Evolutionary conservation across 2,113 vertebrate genomes (phyloP), one percentile per base, ranked within the genome.

Genomic region (Lophochroa leadbeateri): DNA sequence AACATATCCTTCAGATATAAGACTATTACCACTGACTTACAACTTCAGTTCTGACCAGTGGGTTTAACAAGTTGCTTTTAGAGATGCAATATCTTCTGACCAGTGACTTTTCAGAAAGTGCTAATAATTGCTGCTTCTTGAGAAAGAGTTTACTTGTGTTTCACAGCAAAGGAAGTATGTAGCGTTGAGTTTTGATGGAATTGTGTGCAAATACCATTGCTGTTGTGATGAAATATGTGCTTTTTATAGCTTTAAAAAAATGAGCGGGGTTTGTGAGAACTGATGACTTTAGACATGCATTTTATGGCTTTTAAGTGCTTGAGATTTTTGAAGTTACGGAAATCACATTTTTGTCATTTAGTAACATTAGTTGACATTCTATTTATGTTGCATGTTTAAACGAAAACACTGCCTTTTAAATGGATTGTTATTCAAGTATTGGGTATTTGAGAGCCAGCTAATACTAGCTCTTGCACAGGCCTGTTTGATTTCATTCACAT

Each of bases 191-290:
- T 91, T 75, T 82, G 70, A 37, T 80, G 20, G 83, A 75, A 76
- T 8, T 20, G 21, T 93, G 64, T 68, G 43, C 39, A 50, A 88
- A 88, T 57, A 41, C 43, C 60, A 46, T 75, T 90, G 60, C 19
- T 44, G 39, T 77, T 96, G 28, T 65, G 39, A 67, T 24, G 11
- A 94, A 93, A 20, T 72, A 72, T 49, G 39, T 93, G 55, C 31
- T 86, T 94, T 92, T 75, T 37, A 90, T 86, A 77, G 57, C 49
- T 88, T 91, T 49, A 27, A 6, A 79, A 88, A 88, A 87, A 72
- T 44, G 35, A 28, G 25, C 3, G 2, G 3, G 1, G 4, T 74
- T 80, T 86, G 50, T 78, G 72, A 90, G 68, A 90, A 60, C 18
- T 21, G 47, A 14, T 83, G 33, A 47, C 68, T 81, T 88, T 43